These are phyloP conservation scores for Loris lydekkerianus DNA, from an alignment of 2,797 vertebrate genomes.

Conservation along the genomic window DNA sequence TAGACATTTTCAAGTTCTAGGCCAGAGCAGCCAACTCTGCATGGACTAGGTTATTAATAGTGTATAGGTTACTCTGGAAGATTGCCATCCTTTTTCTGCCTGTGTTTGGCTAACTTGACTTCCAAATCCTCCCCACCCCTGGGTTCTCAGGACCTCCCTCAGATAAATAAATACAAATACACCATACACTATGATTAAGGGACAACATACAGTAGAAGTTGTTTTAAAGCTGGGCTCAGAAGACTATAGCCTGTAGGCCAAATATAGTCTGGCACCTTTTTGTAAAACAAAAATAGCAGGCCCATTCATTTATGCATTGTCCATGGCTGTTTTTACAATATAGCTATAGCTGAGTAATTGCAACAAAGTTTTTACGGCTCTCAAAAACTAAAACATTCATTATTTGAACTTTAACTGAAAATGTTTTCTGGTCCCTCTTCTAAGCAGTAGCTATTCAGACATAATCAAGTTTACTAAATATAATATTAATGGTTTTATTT, in stretches of 20 bases:
- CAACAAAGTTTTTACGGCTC: neutral
- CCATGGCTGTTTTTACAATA: neutral
- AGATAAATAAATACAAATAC: slow-evolving; percentile 8
- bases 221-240: neutral
- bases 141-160: neutral
- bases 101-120: neutral
- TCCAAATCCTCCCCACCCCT: neutral
- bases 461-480: slow-evolving; percentile 3
- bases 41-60: neutral
- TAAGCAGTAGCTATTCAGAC: neutral
- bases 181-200: neutral
- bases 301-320: neutral
- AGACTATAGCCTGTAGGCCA: neutral
- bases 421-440: neutral
- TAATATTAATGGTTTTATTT: neutral
- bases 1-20: neutral
- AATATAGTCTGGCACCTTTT: neutral
- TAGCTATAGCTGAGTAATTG: neutral
- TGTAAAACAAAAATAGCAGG: neutral
- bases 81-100: neutral
- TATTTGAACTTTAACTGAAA: neutral
- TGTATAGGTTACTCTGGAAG: neutral
- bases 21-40: neutral
- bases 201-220: neutral
- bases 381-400: neutral